phyloP scores from a whole-genome alignment of 2,888 invertebrate species.

The Heliconius erato region DNA sequence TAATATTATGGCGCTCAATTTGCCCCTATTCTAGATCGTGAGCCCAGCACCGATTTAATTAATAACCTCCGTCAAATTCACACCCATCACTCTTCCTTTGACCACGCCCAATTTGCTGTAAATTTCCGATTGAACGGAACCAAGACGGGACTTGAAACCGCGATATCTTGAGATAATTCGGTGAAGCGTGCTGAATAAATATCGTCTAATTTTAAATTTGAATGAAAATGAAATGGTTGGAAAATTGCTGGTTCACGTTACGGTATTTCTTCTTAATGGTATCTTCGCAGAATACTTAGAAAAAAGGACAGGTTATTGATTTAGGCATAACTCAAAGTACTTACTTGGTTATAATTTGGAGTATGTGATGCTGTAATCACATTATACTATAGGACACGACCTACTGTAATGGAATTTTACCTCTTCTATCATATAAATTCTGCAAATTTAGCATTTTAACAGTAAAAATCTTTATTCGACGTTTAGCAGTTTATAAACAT shows the following conservation, averaged over 20 bases:
- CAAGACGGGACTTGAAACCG: conserved; percentile 45
- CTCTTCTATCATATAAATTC: no score
- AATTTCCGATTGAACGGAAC: conserved; percentile 59
- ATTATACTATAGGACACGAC: no score
- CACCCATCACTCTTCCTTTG: conserved; percentile 65
- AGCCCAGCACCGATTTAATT: conserved; percentile 75
- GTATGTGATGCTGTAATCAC: background rate
- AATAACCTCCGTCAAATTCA: conserved; percentile 79
- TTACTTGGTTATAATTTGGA: background rate
- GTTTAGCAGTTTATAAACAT: background rate
- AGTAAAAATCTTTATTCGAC: background rate
- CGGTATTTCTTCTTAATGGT: background rate
- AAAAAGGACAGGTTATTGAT: background rate
- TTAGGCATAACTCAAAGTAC: background rate
- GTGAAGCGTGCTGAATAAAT: conserved; percentile 32
- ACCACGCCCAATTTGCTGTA: conserved; percentile 60
- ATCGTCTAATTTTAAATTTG: conserved; percentile 42
- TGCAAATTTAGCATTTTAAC: no score
- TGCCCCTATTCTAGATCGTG: conserved; percentile 22
- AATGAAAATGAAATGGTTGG: conserved; percentile 28
- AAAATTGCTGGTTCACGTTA: conserved; percentile 17
- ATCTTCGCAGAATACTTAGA: background rate
- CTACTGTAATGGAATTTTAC: no score
- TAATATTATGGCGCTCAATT: background rate
- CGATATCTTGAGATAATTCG: conserved; percentile 44